Evolutionary conservation across 2,888 invertebrate species (phyloP).

Genomic region (Epirrhoe tristata): DNA sequence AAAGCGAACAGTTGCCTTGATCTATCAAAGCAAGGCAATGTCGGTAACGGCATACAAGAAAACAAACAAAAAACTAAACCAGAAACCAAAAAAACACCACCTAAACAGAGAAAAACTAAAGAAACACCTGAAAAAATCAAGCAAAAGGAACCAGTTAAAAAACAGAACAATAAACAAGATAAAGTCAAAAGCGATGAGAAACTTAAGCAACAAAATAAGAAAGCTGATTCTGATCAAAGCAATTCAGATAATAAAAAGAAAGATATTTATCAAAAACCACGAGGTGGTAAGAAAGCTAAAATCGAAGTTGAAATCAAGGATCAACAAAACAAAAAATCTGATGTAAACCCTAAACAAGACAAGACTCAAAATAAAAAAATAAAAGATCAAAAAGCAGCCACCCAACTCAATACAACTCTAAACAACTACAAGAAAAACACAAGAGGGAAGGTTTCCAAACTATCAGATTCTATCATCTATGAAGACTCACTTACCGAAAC

Average conservation of each 20-base stretch:
- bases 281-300: constrained; percentile 13
- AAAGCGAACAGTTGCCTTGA: constrained; percentile 18
- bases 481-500: constrained; percentile 29
- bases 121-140: constrained; percentile 4
- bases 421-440: constrained; percentile 18
- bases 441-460: constrained; percentile 1
- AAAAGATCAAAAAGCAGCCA: constrained; percentile 12
- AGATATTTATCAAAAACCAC: constrained; percentile 15
- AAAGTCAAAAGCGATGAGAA: constrained; percentile 17
- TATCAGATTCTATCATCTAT: constrained; percentile 22
- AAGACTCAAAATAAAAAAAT: constrained; percentile 10
- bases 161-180: constrained; percentile 18
- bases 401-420: constrained; percentile 1
- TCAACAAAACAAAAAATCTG: constrained; percentile 5
- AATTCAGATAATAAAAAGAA: constrained; percentile 25
- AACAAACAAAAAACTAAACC: constrained; percentile 22
- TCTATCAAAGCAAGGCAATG: not conserved
- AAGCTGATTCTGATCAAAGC: constrained; percentile 17
- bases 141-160: constrained; percentile 19
- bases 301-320: constrained; percentile 18
- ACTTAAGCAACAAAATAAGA: constrained; percentile 23
- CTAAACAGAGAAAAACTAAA: constrained; percentile 21
- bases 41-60: not conserved
- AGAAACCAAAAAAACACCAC: constrained; percentile 15
- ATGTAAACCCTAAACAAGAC: constrained; percentile 7